Evolutionary conservation across 2,888 invertebrate species (phyloP), one percentile per base, ranked within the genome.

Genomic region (Rhagonycha lutea): DNA sequence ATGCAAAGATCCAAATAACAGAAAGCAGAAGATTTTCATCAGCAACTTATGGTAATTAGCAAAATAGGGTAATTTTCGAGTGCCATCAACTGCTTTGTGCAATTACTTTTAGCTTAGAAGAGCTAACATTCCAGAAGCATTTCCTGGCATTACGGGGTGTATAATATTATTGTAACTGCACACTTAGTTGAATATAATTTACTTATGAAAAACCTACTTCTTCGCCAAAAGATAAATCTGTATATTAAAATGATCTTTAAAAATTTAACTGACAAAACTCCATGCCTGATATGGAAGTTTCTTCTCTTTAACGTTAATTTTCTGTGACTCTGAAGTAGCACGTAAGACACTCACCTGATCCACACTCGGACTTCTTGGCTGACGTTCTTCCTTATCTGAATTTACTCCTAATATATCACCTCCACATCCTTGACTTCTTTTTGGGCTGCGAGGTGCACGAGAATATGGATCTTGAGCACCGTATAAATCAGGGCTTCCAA

Each of bases 401-500:
- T 81, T 82, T 24, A 86, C 78, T 82, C 85, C 84, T 23, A 92
- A 89, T 79, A 86, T 81, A 79, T 86, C 86, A 70, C 83, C 84
- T 80, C 89, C 88, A 80, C 88, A 87, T 79, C 88, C 83, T 77
- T 86, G 86, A 47, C 86, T 89, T 24, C 89, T 90, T 86, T 94
- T 94, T 23, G 95, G 95, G 84, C 94, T 94, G 83, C 94, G 91
- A 78, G 94, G 92, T 78, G 93, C 92, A 83, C 95, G 90, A 84
- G 94, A 95, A 89, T 95, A 96, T 74, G 96, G 96, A 89, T 96
- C 96, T 86, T 94, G 92, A 68, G 94, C 92, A 86, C 95, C 96
- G 91, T 98, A 98, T 82, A 99, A 92, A 88, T 98, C 97, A 83
- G 95, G 94, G 82, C 97, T 95, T 81, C 95, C 94, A 88, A 97